Evolutionary conservation across 2,113 vertebrate species (phyloP).

Genomic region (Pseudolaguvia tuberculata): DNA sequence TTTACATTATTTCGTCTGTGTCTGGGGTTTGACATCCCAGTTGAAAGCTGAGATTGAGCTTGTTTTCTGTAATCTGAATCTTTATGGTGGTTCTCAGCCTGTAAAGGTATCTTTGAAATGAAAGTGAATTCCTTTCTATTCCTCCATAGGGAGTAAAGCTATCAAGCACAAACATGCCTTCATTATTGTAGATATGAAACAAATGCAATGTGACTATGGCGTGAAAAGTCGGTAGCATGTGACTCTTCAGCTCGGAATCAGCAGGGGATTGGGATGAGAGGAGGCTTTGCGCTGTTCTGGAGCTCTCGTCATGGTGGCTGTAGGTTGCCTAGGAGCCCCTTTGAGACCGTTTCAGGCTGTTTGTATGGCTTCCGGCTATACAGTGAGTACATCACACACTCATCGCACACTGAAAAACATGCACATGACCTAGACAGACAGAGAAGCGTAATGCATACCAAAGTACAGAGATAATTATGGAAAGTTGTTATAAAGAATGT

Average conservation of each 20-base stretch:
- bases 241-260: slow-evolving; percentile 19
- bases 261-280: slow-evolving; percentile 21
- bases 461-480: background rate
- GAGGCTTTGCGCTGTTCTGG: slow-evolving; percentile 11
- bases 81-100: slow-evolving; percentile 9
- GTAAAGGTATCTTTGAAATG: slow-evolving; percentile 9
- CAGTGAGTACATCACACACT: slow-evolving; percentile 32
- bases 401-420: slow-evolving; percentile 13
- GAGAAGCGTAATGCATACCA: background rate
- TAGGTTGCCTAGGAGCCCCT: slow-evolving; percentile 52
- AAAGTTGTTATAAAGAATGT: slow-evolving; percentile 3
- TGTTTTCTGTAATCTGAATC: background rate
- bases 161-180: slow-evolving; percentile 13
- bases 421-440: slow-evolving; percentile 16
- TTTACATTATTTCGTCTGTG: background rate
- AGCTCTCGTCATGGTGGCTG: slow-evolving; percentile 48
- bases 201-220: background rate
- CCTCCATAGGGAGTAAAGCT: slow-evolving; percentile 10
- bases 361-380: slow-evolving; percentile 56
- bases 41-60: too few relatives aligned
- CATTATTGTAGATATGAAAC: slow-evolving; percentile 14
- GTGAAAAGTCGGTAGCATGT: background rate
- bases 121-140: slow-evolving; percentile 7
- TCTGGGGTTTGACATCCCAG: background rate
- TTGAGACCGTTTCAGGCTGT: slow-evolving; percentile 51